Evolutionary conservation across 2,113 vertebrate genomes (phyloP), one percentile per base, ranked within the genome.

Genomic region (Phyllostomus discolor): DNA sequence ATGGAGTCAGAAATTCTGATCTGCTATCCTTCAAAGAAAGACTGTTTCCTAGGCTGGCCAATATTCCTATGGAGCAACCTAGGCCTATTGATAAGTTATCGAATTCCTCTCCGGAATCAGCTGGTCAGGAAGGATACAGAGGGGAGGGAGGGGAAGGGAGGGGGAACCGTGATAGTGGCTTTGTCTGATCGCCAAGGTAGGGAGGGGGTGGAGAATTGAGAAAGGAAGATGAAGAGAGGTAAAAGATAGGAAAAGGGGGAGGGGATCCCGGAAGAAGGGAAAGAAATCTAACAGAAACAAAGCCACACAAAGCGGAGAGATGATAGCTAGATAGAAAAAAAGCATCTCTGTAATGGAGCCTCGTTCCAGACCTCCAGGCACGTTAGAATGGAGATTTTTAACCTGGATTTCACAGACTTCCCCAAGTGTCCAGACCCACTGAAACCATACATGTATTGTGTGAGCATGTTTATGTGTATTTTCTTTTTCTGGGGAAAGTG

Each of bases 111-210:
- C 97, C 90, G 95, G 97, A 98, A 97, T 98, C 97, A 97, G 97
- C 97, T 96, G 96, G 92, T 92, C 97, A 98, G 97, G 97, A 98
- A 98, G 97, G 97, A 97, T 97, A 81, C 59, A 72, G 97, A 81
- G 54, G 69, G 89, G 83, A 81, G 91, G 94, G 90, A 62, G 35
- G 48, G 59, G 64, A 78, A 76, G 85, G 43, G 69, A 38, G 73
- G 91, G 70, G 88, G 88, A 72, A 66, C 48, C 78, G 76, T 94
- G 97, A 97, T 98, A 97, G 87, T 81, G 83, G 54, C 76, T 96
- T 96, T 95, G 94, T 96, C 73, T 94, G 95, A 96, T 93, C 2
- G 31, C 97, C 94, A 88, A 92, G 93, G 95, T 93, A 89, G 92
- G 97, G 91, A 97, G 83, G 69, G 81, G 86, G 66, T 83, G 70